Percentiles rank a stretch among this genome's conserved stretches.
Evolutionary conservation across 2,888 invertebrate genomes (phyloP).

Genomic region (Galeruca laticollis): DNA sequence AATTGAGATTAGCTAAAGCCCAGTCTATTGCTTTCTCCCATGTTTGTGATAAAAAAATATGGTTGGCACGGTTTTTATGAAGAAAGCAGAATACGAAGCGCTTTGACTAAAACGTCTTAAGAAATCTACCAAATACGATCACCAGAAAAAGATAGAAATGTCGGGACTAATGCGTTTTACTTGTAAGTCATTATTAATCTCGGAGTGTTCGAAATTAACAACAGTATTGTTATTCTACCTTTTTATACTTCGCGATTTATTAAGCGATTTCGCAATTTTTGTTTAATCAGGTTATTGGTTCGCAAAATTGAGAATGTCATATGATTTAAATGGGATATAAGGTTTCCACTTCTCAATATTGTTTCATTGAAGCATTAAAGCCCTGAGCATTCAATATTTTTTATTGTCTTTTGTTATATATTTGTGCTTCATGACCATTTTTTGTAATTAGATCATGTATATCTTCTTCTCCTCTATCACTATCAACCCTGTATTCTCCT

Average conservation of each 20-base stretch:
- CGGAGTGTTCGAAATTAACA: constrained; percentile 65
- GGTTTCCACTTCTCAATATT: too few species aligned
- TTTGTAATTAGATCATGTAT: too few species aligned
- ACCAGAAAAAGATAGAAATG: constrained; percentile 54
- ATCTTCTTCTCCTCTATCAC: too few species aligned
- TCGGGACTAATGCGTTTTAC: constrained; percentile 65
- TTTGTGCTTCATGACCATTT: too few species aligned
- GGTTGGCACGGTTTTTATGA: neutral
- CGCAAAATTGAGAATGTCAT: too few species aligned
- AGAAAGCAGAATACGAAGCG: neutral
- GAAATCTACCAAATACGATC: neutral
- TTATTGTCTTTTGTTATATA: too few species aligned
- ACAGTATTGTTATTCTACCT: constrained; percentile 63
- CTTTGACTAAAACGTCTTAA: neutral
- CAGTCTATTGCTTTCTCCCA: too few species aligned
- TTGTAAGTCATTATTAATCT: constrained; percentile 65
- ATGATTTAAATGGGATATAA: too few species aligned
- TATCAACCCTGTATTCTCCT: too few species aligned
- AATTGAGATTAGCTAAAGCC: too few species aligned
- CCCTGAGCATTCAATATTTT: too few species aligned
- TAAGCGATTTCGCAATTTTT: constrained; percentile 28
- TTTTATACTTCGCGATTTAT: constrained; percentile 32
- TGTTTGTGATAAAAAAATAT: neutral
- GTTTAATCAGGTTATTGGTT: neutral
- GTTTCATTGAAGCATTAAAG: too few species aligned